These are phyloP conservation scores for Andrena camellia DNA, from an alignment of 2,888 invertebrate genomes.

Conservation along the genomic window DNA sequence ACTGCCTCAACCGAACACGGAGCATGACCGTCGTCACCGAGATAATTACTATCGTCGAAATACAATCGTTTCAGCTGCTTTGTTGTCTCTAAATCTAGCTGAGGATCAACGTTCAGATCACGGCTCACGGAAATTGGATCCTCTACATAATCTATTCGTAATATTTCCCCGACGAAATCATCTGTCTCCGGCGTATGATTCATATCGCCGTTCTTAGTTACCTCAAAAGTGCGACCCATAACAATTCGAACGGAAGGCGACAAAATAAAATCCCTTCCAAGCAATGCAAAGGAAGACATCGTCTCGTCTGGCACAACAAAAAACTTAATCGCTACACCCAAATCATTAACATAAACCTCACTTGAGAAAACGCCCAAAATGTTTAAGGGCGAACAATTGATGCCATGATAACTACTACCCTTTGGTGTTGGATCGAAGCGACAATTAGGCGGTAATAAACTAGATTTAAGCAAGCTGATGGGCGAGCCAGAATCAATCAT, in stretches of 20 bases:
- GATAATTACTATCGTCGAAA: neutral
- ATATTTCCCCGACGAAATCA: neutral
- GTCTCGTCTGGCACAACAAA: neutral
- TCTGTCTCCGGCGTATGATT: too few species aligned
- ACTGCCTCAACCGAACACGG: neutral
- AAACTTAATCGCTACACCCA: neutral
- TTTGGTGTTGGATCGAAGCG: neutral
- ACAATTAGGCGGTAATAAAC: neutral
- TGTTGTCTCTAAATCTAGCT: neutral
- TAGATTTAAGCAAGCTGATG: neutral
- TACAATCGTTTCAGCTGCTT: neutral
- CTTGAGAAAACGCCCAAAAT: neutral
- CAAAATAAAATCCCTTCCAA: constrained; percentile 22
- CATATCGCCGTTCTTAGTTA: too few species aligned
- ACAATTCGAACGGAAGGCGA: neutral
- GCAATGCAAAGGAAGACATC: neutral
- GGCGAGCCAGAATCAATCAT: constrained; percentile 9
- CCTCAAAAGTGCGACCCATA: neutral
- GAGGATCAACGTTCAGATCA: neutral
- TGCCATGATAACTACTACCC: neutral
- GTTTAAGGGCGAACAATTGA: neutral
- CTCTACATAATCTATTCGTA: neutral
- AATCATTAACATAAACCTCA: neutral
- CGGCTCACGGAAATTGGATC: neutral
- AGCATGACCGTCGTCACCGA: neutral